Evolutionary conservation across 2,888 invertebrate genomes (phyloP).

Genomic region (Hirudinaria manillensis): DNA sequence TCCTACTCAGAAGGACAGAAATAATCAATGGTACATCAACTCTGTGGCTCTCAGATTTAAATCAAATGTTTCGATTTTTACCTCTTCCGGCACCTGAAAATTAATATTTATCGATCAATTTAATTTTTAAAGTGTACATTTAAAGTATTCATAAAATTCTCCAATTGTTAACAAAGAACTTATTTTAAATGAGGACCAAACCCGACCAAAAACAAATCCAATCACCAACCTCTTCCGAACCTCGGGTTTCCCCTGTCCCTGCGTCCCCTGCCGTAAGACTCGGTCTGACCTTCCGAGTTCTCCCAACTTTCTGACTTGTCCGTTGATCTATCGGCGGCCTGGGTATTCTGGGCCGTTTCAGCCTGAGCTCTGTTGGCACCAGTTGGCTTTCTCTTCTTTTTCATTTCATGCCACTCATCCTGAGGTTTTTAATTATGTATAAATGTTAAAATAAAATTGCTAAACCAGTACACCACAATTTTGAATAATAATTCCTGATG

Average conservation of each 20-base stretch:
- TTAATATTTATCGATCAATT: background rate
- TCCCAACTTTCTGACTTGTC: constrained; percentile 17
- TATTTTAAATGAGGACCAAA: background rate
- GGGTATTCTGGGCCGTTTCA: background rate
- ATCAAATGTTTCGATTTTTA: constrained; percentile 1
- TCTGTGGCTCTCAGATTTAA: background rate
- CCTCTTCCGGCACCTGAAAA: constrained; percentile 8
- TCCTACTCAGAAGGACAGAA: background rate
- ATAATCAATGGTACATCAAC: background rate
- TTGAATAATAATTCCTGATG: too few relatives aligned
- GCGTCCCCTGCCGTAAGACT: background rate
- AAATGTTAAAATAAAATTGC: background rate
- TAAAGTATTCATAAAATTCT: background rate
- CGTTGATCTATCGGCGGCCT: background rate
- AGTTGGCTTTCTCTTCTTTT: constrained; percentile 34
- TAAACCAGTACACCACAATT: background rate
- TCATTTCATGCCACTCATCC: constrained; percentile 40
- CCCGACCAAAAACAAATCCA: background rate
- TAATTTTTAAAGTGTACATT: background rate
- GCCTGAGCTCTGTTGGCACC: constrained; percentile 3
- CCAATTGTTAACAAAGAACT: too few relatives aligned
- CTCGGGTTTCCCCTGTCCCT: constrained; percentile 1
- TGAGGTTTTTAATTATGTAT: background rate
- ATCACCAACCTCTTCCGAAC: constrained; percentile 17
- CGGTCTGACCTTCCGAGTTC: background rate